These are phyloP conservation scores for Caerostris darwini DNA, from an alignment of 1,140 invertebrate genomes.

Conservation along the genomic window DNA sequence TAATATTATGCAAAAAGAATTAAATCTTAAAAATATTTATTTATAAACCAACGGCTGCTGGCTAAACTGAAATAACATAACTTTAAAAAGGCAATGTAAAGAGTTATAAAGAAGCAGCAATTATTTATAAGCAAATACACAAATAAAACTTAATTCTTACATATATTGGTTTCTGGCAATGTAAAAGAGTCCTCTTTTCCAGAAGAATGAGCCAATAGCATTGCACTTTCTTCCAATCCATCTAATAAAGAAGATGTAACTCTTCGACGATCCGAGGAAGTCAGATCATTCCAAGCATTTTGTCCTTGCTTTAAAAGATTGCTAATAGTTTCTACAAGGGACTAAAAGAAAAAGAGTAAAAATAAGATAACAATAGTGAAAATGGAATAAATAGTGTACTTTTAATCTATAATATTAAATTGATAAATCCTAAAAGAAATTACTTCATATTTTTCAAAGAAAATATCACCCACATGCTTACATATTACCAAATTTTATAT, in stretches of 20 bases:
- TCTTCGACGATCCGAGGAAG: slow-evolving; percentile 85
- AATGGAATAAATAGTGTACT: too few relatives aligned
- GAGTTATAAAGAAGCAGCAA: not conserved
- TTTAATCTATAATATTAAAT: too few relatives aligned
- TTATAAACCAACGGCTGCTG: not conserved
- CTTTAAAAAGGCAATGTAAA: not conserved
- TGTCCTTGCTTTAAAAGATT: slow-evolving; percentile 94
- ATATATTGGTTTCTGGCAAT: slow-evolving; percentile 91
- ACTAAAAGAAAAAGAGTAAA: slow-evolving; percentile 83
- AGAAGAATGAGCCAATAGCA: slow-evolving; percentile 91
- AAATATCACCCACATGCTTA: too few relatives aligned
- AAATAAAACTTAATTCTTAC: slow-evolving; percentile 84
- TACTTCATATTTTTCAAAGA: too few relatives aligned
- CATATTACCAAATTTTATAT: too few relatives aligned
- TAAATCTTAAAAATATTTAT: not conserved
- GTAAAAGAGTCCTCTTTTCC: slow-evolving; percentile 90
- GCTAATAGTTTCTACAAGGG: slow-evolving; percentile 92
- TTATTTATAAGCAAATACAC: not conserved
- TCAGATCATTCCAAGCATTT: slow-evolving; percentile 93
- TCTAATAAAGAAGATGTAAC: slow-evolving; percentile 92
- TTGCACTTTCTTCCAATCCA: slow-evolving; percentile 95
- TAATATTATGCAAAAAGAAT: not conserved
- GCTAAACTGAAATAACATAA: too few relatives aligned
- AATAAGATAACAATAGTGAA: too few relatives aligned
- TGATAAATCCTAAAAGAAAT: too few relatives aligned